Evolutionary conservation across 2,113 vertebrate species (phyloP).

Genomic region (Fregetta grallaria): DNA sequence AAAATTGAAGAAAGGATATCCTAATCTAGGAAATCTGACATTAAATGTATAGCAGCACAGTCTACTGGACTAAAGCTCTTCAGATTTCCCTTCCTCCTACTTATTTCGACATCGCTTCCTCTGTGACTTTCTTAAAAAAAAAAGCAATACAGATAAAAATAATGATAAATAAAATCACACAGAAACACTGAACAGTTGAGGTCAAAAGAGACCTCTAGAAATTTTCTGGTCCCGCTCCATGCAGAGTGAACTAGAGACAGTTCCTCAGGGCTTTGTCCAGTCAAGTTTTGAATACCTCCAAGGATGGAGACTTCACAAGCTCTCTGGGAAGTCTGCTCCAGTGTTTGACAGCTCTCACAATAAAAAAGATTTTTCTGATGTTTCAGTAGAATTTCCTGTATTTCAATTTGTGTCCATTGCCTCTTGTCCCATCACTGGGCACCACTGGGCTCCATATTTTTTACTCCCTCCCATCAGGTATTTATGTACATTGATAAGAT

Average conservation of each 20-base stretch:
- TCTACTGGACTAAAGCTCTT: background rate
- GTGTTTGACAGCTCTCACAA: background rate
- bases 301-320: background rate
- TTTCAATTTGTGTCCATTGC: background rate
- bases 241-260: background rate
- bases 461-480: background rate
- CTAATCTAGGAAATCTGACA: background rate
- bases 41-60: background rate
- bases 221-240: background rate
- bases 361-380: background rate
- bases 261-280: background rate
- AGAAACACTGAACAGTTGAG: background rate
- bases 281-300: background rate
- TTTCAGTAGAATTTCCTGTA: background rate
- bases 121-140: background rate
- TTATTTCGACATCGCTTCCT: background rate
- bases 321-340: background rate
- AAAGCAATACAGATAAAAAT: background rate
- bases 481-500: background rate
- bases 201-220: background rate
- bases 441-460: background rate
- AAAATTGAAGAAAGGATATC: background rate
- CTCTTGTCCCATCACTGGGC: background rate
- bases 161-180: background rate
- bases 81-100: background rate